Percentiles rank a stretch among this genome's conserved stretches.
Conservation (phyloP, 1,140 invertebrate species). For the Drosophila serrata region DNA sequence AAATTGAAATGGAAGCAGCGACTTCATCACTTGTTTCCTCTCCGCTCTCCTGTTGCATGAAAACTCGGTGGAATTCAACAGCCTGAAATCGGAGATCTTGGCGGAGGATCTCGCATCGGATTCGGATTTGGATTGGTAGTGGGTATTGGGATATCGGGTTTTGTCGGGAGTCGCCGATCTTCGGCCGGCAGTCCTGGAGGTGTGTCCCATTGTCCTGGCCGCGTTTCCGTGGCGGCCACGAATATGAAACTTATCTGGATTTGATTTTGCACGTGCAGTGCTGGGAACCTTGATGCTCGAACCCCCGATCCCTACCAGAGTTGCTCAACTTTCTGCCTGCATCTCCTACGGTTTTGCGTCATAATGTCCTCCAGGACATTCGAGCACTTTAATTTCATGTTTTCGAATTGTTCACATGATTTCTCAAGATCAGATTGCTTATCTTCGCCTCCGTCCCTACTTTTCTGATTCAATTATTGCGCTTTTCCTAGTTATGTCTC, state of each 20-base stretch:
- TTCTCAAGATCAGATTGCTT: slow-evolving; percentile 81
- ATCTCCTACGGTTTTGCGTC: slow-evolving; percentile 60
- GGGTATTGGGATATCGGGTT: slow-evolving; percentile 67
- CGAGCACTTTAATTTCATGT: slow-evolving; percentile 82
- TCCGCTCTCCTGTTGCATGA: slow-evolving; percentile 76
- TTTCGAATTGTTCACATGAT: slow-evolving; percentile 79
- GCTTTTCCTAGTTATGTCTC: slow-evolving; percentile 65
- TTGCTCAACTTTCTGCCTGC: slow-evolving; percentile 82
- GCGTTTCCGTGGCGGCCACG: slow-evolving; percentile 72
- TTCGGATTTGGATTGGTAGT: slow-evolving; percentile 3
- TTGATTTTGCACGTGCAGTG: slow-evolving; percentile 71
- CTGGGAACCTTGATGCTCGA: slow-evolving; percentile 62
- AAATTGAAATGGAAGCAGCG: slow-evolving; percentile 81
- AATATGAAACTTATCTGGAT: slow-evolving; percentile 78
- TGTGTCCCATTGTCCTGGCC: slow-evolving; percentile 74
- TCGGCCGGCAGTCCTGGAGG: slow-evolving; percentile 57
- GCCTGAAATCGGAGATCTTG: slow-evolving; percentile 65
- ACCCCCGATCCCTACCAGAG: slow-evolving; percentile 53
- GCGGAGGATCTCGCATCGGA: slow-evolving; percentile 29
- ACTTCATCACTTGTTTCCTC: slow-evolving; percentile 85
- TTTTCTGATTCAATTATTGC: slow-evolving; percentile 73
- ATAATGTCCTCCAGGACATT: slow-evolving; percentile 55
- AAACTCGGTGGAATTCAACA: slow-evolving; percentile 51
- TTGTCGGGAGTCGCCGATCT: slow-evolving; percentile 47
- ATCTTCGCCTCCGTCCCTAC: slow-evolving; percentile 49